Conservation (phyloP, 2,888 invertebrate species). For the Archaeoteleia sp. region DNA sequence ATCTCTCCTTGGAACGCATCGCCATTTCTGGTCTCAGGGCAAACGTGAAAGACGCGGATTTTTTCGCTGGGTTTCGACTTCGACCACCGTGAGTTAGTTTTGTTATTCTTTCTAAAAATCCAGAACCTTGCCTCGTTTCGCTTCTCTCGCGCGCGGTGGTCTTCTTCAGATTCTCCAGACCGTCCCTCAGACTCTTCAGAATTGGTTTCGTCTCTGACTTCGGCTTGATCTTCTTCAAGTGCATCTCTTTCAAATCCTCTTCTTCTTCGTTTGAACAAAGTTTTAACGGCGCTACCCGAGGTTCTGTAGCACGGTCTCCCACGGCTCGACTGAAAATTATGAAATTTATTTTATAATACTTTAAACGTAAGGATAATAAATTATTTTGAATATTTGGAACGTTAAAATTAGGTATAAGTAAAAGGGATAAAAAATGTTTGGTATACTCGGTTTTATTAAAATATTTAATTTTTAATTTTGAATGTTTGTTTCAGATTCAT, state of each 20-base stretch:
- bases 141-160: constrained; percentile 57
- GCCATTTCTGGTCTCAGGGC: constrained; percentile 70
- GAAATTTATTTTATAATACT: no score
- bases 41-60: constrained; percentile 75
- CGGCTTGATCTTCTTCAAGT: constrained; percentile 71
- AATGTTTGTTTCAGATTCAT: no score
- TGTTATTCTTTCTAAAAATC: constrained; percentile 69
- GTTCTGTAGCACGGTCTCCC: constrained; percentile 72
- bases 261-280: constrained; percentile 60
- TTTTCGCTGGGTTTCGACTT: constrained; percentile 70
- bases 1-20: constrained; percentile 68
- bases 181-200: constrained; percentile 69
- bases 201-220: constrained; percentile 70
- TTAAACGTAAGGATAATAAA: no score
- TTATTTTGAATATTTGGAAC: no score
- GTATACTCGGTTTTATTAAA: no score
- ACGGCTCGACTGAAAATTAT: constrained; percentile 66
- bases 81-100: constrained; percentile 69
- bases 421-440: no score
- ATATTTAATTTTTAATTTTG: no score
- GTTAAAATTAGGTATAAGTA: no score
- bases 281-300: constrained; percentile 70
- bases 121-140: constrained; percentile 56
- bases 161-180: constrained; percentile 69
- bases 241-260: constrained; percentile 68